These are phyloP conservation scores for Zygaena filipendulae DNA, from an alignment of 2,888 invertebrate genomes.

Conservation along the genomic window DNA sequence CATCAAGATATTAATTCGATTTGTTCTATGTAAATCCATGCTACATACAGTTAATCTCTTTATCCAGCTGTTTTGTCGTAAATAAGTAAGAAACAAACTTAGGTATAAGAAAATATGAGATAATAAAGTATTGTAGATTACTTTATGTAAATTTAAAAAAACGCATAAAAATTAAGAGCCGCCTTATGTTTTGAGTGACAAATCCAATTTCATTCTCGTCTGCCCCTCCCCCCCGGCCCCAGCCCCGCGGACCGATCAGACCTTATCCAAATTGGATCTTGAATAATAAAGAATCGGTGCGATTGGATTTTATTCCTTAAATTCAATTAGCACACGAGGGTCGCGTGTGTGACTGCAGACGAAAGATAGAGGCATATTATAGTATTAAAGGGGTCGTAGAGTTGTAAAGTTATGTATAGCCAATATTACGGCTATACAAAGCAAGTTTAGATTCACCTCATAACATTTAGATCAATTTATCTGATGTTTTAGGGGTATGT, in stretches of 20 bases:
- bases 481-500: too few species aligned
- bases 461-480: too few species aligned
- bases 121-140: too few species aligned
- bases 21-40: too few species aligned
- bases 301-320: slow-evolving; percentile 71
- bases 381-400: slow-evolving; percentile 34
- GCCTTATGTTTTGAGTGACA: slow-evolving; percentile 70
- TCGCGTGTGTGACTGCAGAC: slow-evolving; percentile 65
- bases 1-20: too few species aligned
- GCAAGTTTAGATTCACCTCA: too few species aligned
- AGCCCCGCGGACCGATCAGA: slow-evolving; percentile 60
- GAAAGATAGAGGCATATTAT: slow-evolving; percentile 64
- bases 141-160: too few species aligned
- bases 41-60: too few species aligned
- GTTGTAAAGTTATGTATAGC: neutral
- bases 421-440: too few species aligned
- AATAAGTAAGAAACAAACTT: too few species aligned
- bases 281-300: slow-evolving; percentile 71
- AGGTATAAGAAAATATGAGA: too few species aligned
- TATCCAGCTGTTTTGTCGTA: too few species aligned
- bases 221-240: slow-evolving; percentile 45
- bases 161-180: slow-evolving; percentile 44
- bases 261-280: slow-evolving; percentile 72
- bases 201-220: slow-evolving; percentile 67
- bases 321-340: slow-evolving; percentile 69